A percentile compares a stretch with the other conserved stretches of the same genome.
phyloP scores from a whole-genome alignment of 2,888 invertebrate species.

The Athalia circularis region DNA sequence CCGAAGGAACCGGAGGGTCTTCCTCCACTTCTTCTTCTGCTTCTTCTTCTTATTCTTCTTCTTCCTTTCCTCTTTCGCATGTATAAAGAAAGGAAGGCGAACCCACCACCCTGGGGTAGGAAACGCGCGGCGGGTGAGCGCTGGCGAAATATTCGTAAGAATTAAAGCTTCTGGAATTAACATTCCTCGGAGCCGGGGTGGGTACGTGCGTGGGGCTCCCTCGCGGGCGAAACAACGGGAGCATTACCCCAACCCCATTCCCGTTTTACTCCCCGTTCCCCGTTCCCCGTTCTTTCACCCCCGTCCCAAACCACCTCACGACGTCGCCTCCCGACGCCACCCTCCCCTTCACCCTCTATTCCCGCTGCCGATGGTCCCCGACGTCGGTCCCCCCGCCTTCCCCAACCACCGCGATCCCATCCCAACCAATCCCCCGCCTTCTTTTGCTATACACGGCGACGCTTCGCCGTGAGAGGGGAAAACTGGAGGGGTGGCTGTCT shows the following conservation, averaged over 20 bases:
- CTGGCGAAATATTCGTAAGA: constrained; percentile 73
- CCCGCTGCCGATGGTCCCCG: constrained; percentile 43
- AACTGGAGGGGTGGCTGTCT: constrained; percentile 67
- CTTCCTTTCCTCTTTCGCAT: constrained; percentile 50
- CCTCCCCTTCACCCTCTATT: constrained; percentile 46
- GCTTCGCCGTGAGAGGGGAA: constrained; percentile 34
- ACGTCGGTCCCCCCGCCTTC: constrained; percentile 37
- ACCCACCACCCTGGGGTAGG: constrained; percentile 52
- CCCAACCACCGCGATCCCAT: constrained; percentile 50
- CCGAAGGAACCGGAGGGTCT: constrained; percentile 27
- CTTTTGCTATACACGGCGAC: constrained; percentile 64
- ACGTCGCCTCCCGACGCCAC: constrained; percentile 50
- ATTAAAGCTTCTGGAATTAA: constrained; percentile 74
- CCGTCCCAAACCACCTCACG: constrained; percentile 47
- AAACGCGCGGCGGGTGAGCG: constrained; percentile 63
- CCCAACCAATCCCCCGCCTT: constrained; percentile 57
- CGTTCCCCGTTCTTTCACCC: constrained; percentile 55
- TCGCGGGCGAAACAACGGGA: constrained; percentile 69
- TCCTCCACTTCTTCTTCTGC: constrained; percentile 27
- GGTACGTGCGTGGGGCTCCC: constrained; percentile 69
- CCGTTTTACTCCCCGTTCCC: constrained; percentile 49
- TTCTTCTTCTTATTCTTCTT: constrained; percentile 40
- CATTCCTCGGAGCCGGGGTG: constrained; percentile 68
- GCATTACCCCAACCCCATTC: constrained; percentile 64
- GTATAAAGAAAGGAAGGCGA: constrained; percentile 16